These are phyloP conservation scores for Cephonodes hylas DNA, from an alignment of 2,888 invertebrate genomes.

Conservation along the genomic window DNA sequence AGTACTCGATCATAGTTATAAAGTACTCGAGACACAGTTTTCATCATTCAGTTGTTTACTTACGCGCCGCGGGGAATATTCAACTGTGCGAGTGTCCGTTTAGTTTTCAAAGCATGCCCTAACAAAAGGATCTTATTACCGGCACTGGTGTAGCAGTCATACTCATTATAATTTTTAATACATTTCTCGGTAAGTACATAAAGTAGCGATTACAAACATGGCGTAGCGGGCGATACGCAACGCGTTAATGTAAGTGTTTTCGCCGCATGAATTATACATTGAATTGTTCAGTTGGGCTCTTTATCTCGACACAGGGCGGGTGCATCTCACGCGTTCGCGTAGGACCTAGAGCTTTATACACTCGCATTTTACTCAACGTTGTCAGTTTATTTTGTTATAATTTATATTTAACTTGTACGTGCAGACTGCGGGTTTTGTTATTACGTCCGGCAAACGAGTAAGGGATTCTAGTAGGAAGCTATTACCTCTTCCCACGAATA, in stretches of 20 bases:
- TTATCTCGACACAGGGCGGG: slow-evolving; percentile 47
- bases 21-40: neutral
- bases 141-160: slow-evolving; percentile 34
- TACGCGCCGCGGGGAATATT: slow-evolving; percentile 6
- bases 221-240: slow-evolving; percentile 47
- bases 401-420: neutral
- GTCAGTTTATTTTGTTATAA: neutral
- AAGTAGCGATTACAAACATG: slow-evolving; percentile 52
- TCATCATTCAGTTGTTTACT: slow-evolving; percentile 7
- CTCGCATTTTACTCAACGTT: neutral
- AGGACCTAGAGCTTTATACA: neutral
- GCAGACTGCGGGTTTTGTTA: neutral
- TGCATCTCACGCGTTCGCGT: slow-evolving; percentile 36
- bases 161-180: slow-evolving; percentile 53
- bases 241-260: slow-evolving; percentile 63
- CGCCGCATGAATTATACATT: slow-evolving; percentile 62
- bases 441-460: too few species aligned
- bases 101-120: slow-evolving; percentile 28
- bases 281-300: slow-evolving; percentile 45
- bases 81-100: slow-evolving; percentile 30
- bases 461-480: too few species aligned
- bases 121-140: slow-evolving; percentile 31
- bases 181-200: slow-evolving; percentile 37
- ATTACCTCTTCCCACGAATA: too few species aligned
- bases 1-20: neutral